phyloP scores from a whole-genome alignment of 64 coral and sea anemone genomes.

The Porites lutea region DNA sequence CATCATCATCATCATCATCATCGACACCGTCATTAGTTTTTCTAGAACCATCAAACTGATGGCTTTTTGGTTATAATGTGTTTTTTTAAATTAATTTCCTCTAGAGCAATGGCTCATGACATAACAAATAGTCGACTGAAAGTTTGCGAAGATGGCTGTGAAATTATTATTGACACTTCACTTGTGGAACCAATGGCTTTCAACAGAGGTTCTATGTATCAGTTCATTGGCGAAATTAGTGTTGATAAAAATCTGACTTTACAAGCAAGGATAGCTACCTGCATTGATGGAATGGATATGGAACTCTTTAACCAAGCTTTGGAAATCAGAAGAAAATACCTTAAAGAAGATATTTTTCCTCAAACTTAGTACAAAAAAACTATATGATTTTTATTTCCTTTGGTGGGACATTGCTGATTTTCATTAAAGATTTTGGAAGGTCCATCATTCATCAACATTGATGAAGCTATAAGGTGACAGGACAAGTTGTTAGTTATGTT shows the following conservation, averaged over 20 bases:
- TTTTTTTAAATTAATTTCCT: background rate
- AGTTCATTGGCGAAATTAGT: slow-evolving; percentile 88
- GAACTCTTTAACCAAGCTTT: slow-evolving; percentile 83
- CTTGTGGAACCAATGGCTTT: slow-evolving; percentile 88
- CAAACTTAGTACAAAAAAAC: too few relatives aligned
- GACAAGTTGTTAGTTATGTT: too few relatives aligned
- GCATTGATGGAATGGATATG: slow-evolving; percentile 84
- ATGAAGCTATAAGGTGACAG: too few relatives aligned
- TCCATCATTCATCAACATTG: too few relatives aligned
- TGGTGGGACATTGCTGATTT: too few relatives aligned
- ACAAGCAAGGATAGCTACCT: slow-evolving; percentile 76
- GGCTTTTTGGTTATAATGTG: background rate
- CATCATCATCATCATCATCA: too few relatives aligned
- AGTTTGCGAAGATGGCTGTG: slow-evolving; percentile 60
- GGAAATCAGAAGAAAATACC: slow-evolving; percentile 75
- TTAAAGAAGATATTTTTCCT: slow-evolving; percentile 52
- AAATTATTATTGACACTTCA: slow-evolving; percentile 70
- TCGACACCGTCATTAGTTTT: too few relatives aligned
- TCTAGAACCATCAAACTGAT: too few relatives aligned
- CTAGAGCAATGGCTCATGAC: slow-evolving; percentile 74
- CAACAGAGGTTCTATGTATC: slow-evolving; percentile 72
- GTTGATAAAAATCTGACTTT: slow-evolving; percentile 23
- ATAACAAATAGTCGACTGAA: slow-evolving; percentile 59
- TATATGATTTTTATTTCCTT: too few relatives aligned
- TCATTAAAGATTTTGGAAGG: too few relatives aligned